A percentile compares a stretch with the other conserved stretches of the same genome.
Evolutionary conservation across 2,113 vertebrate genomes (phyloP).

Genomic region (Isichthys henryi): DNA sequence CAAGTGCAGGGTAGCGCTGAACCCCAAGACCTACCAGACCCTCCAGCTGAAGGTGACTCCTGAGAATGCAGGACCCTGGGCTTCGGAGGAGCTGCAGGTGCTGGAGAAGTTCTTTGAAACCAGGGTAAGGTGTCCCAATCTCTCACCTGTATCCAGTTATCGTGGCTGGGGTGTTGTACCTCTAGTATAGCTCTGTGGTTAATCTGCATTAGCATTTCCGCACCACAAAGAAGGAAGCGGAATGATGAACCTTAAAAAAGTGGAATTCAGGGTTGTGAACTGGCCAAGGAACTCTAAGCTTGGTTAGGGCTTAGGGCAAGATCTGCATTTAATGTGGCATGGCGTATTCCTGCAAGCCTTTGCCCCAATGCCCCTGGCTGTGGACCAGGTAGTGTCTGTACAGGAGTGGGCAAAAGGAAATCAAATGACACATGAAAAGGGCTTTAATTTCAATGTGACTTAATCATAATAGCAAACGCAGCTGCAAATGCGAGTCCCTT

Average conservation of each 20-base stretch:
- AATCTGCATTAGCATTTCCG: not conserved
- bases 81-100: slow-evolving; percentile 92
- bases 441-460: not conserved
- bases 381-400: not conserved
- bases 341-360: not conserved
- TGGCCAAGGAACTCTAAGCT: not conserved
- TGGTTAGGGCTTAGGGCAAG: not conserved
- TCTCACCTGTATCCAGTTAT: not conserved
- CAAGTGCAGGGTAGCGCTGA: slow-evolving; percentile 93
- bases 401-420: not conserved
- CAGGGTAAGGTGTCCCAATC: slow-evolving; percentile 55
- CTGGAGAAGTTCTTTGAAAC: slow-evolving; percentile 98
- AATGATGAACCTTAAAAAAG: not conserved
- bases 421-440: not conserved
- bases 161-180: not conserved
- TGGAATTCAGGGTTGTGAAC: not conserved
- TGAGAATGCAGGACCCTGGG: slow-evolving; percentile 93
- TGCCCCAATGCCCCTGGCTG: not conserved
- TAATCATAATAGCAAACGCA: not conserved
- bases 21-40: slow-evolving; percentile 95
- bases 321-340: not conserved
- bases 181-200: not conserved
- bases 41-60: slow-evolving; percentile 96
- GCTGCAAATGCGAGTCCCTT: not conserved
- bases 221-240: not conserved